Evolutionary conservation across 2,888 invertebrate species (phyloP), one percentile per base, ranked within the genome.

Genomic region (Timandra comae): DNA sequence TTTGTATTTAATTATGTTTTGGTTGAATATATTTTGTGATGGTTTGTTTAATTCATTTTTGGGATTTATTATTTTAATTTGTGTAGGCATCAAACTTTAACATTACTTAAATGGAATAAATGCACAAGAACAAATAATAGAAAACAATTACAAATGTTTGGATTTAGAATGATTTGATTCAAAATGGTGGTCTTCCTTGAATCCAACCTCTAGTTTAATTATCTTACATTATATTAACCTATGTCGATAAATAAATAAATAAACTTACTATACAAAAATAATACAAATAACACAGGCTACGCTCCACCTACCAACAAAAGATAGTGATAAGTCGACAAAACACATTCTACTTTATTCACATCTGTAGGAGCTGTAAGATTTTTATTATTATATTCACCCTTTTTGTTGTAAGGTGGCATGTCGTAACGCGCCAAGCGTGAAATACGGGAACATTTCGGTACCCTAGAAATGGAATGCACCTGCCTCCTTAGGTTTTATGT

Each of bases 401-500:
- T 79, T 77, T 68, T 62, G 65, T 65, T 64, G 66, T 67, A 69
- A 68, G 64, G 41, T 35, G 37, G 41, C 36, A 38, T 35, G 38
- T 41, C 54, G 72, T 76, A 81, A 77, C 67, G 71, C 74, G 68
- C 65, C 70, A 72, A 69, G 73, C 75, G 81, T 84, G 74, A 85
- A 82, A 82, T 81, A 82, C 80, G 72, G 68, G 61, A 63, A 73
- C 81, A 76, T 82, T 82, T 74, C 62, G 77, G 69, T 68, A 65
- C 78, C 76, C 68, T 67, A 63, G 66, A 79, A 82, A 84, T 82
- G 81, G 80, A 78, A 81, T 81, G 81, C 81, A 84, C 82, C 82
- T 84, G 84, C 76, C 78, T 82, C 82, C 79, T 80, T 77, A 80
- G 69, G 80, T 81, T 84, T 84, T 84, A 84, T 81, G 84, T 70